Base-by-base conservation (phyloP, 2,888 invertebrate genomes). In the Baronia brevicornis region DNA sequence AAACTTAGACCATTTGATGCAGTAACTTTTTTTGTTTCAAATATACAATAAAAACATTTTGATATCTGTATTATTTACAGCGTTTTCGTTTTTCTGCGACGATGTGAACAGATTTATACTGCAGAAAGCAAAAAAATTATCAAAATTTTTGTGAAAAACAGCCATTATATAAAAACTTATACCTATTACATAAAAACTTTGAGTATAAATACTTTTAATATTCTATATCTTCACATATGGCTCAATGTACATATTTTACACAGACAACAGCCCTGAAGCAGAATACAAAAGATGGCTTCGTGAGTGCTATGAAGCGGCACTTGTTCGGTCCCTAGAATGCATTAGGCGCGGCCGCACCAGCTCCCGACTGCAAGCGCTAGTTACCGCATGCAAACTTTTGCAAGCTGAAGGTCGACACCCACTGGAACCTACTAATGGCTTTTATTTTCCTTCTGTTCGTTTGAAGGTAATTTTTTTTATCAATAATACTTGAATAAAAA, bases 381-480 rank as follows among this genome's bases (percentile, higher is more conserved):
- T 90, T 1, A 90, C 91, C 0, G 86, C 90, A 27, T 89, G 94
- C 87, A 91, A 91, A 56, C 67, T 94, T 33, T 73, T 95, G 49
- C 86, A 88, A 22, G 86, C 86, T 33, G 94, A 95, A 71, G 92
- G 92, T 4, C 88, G 87, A 54, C 74, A 87, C 59, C 91, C 91
- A 0, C 53, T 91, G 17, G 88, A 88, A 47, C 63, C 69, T 2
- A 60, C 61, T 3, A 68, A 77, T 8, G 82, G 86, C 2, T 86
- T 87, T 48, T 87, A 84, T 55, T 91, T 94, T 58, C 93, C 93
- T 1, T 65, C 87, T 6, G 70, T 82, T 24, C 86, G 91, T 46
- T 79, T 94, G 28, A 90, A 91, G 74, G 86, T 86, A 52, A 54
- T 41, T n/a, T 23, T 23, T 23, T 4, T 6, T 6, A 7, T 12